Evolutionary conservation across 2,888 invertebrate genomes (phyloP).

Genomic region (Drosophila monieri): DNA sequence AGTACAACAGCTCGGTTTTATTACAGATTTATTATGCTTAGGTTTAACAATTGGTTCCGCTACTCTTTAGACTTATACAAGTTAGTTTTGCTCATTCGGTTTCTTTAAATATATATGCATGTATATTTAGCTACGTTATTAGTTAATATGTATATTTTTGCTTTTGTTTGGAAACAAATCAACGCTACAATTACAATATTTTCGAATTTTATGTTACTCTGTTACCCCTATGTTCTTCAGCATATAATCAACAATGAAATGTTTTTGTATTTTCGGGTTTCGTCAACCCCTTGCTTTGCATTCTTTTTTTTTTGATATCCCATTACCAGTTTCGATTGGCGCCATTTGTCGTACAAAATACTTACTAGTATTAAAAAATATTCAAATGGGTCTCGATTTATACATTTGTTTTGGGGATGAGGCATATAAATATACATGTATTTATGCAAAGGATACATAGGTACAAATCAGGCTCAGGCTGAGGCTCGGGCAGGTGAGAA

Average conservation of each 20-base stretch:
- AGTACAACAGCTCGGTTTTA: constrained; percentile 71
- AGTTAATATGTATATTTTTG: constrained; percentile 52
- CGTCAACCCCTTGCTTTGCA: background rate
- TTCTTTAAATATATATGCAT: constrained; percentile 41
- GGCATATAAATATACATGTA: constrained; percentile 37
- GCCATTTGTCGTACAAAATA: constrained; percentile 65
- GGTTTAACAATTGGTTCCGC: constrained; percentile 81
- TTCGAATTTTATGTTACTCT: constrained; percentile 38
- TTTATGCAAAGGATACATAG: constrained; percentile 79
- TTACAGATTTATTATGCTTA: constrained; percentile 60
- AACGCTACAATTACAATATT: constrained; percentile 66
- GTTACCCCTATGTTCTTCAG: constrained; percentile 61
- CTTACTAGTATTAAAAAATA: constrained; percentile 70
- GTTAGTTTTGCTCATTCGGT: constrained; percentile 48
- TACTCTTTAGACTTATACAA: constrained; percentile 66
- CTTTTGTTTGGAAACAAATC: constrained; percentile 67
- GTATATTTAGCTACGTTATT: constrained; percentile 66
- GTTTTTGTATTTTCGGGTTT: constrained; percentile 31
- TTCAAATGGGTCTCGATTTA: constrained; percentile 67
- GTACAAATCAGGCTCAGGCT: constrained; percentile 81
- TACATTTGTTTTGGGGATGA: constrained; percentile 36
- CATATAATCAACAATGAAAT: constrained; percentile 73
- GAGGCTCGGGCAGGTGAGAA: constrained; percentile 75
- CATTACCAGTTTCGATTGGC: constrained; percentile 52
- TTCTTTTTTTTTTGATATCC: constrained; percentile 54